phyloP scores from a whole-genome alignment of 2,888 invertebrate genomes.

The Spisula solida region DNA sequence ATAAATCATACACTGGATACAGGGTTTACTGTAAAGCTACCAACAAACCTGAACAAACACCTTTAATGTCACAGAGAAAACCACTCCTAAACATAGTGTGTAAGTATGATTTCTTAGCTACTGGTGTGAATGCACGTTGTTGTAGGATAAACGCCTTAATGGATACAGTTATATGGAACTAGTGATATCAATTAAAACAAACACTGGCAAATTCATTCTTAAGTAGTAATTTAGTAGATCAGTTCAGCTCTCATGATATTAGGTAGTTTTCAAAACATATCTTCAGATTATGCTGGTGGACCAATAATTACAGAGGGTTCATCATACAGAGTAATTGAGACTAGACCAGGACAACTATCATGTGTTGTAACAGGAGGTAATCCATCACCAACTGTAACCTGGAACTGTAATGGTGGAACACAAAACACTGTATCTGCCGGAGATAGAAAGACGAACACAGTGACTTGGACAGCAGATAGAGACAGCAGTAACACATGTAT shows the following conservation, averaged over 20 bases:
- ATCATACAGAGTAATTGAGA: conserved; percentile 17
- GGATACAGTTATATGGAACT: no score
- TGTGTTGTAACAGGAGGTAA: conserved; percentile 25
- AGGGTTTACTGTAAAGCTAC: conserved; percentile 20
- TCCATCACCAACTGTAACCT: conserved; percentile 18
- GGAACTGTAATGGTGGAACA: conserved; percentile 12
- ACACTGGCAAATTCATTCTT: no score
- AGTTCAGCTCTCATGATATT: background rate
- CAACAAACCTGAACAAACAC: conserved; percentile 15
- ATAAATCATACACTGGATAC: background rate
- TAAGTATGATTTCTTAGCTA: background rate
- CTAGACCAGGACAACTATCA: background rate
- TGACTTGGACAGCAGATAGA: background rate
- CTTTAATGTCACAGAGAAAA: conserved; percentile 11
- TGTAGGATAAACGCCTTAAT: no score
- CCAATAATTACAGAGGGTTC: background rate
- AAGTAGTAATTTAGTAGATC: background rate
- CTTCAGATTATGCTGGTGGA: background rate
- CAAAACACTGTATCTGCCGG: background rate
- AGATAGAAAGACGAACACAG: background rate
- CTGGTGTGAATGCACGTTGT: background rate
- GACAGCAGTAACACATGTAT: background rate
- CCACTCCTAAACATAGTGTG: background rate
- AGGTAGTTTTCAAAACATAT: background rate
- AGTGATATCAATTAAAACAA: no score